These are phyloP conservation scores for Gisinianus flammeolus DNA, from an alignment of 2,888 invertebrate species.

Conservation along the genomic window DNA sequence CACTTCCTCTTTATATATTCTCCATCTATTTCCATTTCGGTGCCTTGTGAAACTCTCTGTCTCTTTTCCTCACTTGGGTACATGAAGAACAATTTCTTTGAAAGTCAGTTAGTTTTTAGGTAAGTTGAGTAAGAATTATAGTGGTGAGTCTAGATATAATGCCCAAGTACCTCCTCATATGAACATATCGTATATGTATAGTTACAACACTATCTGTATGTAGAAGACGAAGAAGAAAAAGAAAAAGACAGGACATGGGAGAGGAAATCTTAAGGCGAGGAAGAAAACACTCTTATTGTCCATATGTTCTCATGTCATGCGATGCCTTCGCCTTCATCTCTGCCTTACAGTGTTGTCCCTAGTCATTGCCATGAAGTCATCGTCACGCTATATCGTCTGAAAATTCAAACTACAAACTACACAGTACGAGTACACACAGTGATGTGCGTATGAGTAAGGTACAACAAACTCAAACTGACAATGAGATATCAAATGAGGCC, in stretches of 20 bases:
- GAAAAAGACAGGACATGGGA: constrained; percentile 14
- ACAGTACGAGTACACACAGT: too few species aligned
- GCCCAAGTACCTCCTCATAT: too few species aligned
- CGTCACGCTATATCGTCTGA: neutral
- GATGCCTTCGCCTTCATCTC: neutral
- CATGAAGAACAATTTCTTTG: neutral
- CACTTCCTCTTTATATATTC: constrained; percentile 36
- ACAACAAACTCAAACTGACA: too few species aligned
- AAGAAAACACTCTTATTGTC: constrained; percentile 6
- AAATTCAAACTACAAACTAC: neutral
- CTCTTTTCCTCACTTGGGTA: neutral
- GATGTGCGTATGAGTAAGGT: too few species aligned
- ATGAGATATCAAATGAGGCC: too few species aligned
- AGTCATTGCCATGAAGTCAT: neutral
- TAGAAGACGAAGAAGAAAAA: neutral
- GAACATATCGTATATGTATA: too few species aligned
- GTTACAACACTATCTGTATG: too few species aligned
- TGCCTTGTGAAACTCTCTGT: too few species aligned
- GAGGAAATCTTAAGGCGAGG: constrained; percentile 16
- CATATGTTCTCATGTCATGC: constrained; percentile 16
- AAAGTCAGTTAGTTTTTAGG: too few species aligned
- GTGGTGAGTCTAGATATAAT: too few species aligned
- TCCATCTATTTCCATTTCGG: neutral
- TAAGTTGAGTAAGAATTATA: neutral
- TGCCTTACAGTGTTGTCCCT: neutral